Evolutionary conservation across 2,888 invertebrate species (phyloP).

Genomic region (Cosmopolites sordidus): DNA sequence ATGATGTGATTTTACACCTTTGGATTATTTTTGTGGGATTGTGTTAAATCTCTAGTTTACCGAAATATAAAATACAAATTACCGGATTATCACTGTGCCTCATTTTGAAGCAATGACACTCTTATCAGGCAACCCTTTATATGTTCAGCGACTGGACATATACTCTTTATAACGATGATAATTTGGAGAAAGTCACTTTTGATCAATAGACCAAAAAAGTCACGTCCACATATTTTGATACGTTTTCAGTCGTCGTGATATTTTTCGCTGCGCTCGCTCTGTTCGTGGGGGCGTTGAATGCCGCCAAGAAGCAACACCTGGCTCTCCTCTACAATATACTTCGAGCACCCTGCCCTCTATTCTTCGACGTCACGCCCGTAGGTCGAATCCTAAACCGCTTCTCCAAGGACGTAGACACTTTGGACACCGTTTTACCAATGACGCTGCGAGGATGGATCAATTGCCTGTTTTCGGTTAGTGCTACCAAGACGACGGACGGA

Average conservation of each 20-base stretch:
- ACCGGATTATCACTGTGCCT: no score
- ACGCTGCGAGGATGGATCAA: conserved; percentile 67
- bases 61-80: no score
- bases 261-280: conserved; percentile 64
- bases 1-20: no score
- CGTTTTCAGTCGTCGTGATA: conserved; percentile 57
- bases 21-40: no score
- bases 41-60: no score
- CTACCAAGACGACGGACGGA: no score
- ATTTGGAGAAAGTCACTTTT: no score
- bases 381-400: conserved; percentile 76
- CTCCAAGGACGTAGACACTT: conserved; percentile 68
- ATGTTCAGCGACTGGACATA: no score
- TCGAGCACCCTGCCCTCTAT: conserved; percentile 63
- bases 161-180: no score
- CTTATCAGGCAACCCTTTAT: no score
- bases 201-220: no score
- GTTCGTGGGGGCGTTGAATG: conserved; percentile 63
- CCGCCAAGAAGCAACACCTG: conserved; percentile 61
- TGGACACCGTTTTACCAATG: conserved; percentile 69
- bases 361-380: conserved; percentile 77
- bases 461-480: conserved; percentile 61
- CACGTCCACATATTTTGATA: not conserved
- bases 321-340: conserved; percentile 62
- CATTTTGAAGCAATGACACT: no score